Evolutionary conservation across 2,113 vertebrate genomes (phyloP).

Genomic region (Menidia beryllina): DNA sequence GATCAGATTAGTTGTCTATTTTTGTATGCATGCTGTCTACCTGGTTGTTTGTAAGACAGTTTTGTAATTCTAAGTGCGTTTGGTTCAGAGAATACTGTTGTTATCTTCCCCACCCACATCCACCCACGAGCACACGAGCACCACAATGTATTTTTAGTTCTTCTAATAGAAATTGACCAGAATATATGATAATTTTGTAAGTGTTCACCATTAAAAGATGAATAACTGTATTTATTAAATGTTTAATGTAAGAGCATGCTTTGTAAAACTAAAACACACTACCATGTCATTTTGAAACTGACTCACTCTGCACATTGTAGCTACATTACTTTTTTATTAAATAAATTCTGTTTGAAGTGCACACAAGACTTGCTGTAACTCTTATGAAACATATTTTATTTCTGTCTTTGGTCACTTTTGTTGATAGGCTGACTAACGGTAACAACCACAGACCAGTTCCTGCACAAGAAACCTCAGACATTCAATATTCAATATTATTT

Average conservation of each 20-base stretch:
- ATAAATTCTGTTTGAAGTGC: slow-evolving; percentile 69
- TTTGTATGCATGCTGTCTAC: slow-evolving; percentile 87
- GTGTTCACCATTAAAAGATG: slow-evolving; percentile 50
- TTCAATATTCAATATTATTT: too few relatives aligned
- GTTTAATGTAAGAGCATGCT: slow-evolving; percentile 80
- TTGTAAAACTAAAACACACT: slow-evolving; percentile 72
- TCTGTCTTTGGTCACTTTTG: neutral
- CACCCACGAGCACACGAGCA: slow-evolving; percentile 16
- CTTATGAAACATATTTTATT: slow-evolving; percentile 5
- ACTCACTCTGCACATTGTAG: slow-evolving; percentile 70
- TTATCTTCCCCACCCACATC: slow-evolving; percentile 8
- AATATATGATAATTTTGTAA: slow-evolving; percentile 34
- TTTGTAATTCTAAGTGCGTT: slow-evolving; percentile 77
- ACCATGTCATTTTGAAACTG: slow-evolving; percentile 58
- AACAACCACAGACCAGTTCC: neutral
- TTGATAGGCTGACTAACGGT: neutral
- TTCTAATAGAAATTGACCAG: slow-evolving; percentile 58
- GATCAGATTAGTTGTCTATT: slow-evolving; percentile 83
- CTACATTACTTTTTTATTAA: slow-evolving; percentile 71
- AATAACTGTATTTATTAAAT: slow-evolving; percentile 79
- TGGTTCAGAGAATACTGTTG: slow-evolving; percentile 59
- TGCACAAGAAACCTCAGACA: neutral
- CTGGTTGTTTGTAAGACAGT: slow-evolving; percentile 78
- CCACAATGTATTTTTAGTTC: slow-evolving; percentile 69
- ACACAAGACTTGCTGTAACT: slow-evolving; percentile 6